These are phyloP conservation scores for Chitala chitala DNA, from an alignment of 2,113 vertebrate species.

Conservation along the genomic window DNA sequence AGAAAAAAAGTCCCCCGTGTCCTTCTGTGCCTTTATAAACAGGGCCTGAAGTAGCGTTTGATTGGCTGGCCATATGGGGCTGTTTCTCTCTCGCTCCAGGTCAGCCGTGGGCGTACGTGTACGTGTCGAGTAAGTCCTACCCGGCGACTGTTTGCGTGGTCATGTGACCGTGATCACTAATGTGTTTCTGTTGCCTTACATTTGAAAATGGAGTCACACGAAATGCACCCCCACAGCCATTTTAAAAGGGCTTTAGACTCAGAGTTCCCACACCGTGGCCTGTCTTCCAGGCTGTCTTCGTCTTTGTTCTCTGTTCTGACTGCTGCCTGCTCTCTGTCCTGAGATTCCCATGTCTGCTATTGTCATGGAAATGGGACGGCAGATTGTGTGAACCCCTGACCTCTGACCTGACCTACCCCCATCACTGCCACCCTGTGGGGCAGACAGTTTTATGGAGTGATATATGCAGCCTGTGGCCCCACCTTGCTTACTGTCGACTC, in stretches of 20 bases:
- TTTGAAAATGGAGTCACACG: conserved; percentile 8
- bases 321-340: neutral
- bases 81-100: too few relatives aligned
- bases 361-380: conserved; percentile 59
- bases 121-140: too few relatives aligned
- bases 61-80: neutral
- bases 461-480: conserved; percentile 28
- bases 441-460: conserved; percentile 25
- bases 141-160: neutral
- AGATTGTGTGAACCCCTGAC: conserved; percentile 57
- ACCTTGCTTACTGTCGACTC: conserved; percentile 52
- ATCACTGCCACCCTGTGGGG: neutral
- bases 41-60: neutral
- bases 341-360: conserved; percentile 31
- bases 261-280: conserved; percentile 55
- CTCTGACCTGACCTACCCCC: conserved; percentile 31
- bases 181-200: neutral
- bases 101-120: too few relatives aligned
- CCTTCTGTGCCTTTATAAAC: conserved; percentile 5
- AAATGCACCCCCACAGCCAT: neutral
- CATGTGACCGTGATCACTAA: neutral
- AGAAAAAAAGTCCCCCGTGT: neutral
- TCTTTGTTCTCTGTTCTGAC: conserved; percentile 9
- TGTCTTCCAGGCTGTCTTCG: conserved; percentile 39
- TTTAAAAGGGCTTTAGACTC: conserved; percentile 1